A percentile compares a stretch with the other conserved stretches of the same genome.
phyloP scores from a whole-genome alignment of 2,797 vertebrate species.

The Nothura maculosa region DNA sequence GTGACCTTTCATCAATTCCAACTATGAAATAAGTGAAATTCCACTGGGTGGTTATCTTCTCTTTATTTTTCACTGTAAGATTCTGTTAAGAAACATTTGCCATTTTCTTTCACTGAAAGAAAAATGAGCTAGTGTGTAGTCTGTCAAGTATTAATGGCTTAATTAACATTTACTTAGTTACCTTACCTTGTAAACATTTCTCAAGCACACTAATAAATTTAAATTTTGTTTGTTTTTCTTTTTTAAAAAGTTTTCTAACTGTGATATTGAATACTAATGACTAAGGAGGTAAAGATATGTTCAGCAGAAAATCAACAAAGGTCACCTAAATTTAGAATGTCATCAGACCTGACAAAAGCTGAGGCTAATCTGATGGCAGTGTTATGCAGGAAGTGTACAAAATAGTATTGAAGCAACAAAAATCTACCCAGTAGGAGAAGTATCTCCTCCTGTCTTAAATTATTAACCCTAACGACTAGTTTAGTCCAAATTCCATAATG shows the following conservation, averaged over 20 bases:
- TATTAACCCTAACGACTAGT: neutral
- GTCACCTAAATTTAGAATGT: neutral
- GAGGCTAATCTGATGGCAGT: neutral
- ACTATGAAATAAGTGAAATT: neutral
- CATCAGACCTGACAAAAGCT: neutral
- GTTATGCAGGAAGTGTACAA: neutral
- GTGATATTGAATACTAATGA: neutral
- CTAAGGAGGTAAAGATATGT: accelerated
- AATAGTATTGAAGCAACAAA: neutral
- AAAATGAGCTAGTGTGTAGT: neutral
- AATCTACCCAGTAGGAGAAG: neutral
- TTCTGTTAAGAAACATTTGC: neutral
- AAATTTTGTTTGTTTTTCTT: neutral
- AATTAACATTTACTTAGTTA: conserved; percentile 22
- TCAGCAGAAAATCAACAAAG: neutral
- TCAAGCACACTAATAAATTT: neutral
- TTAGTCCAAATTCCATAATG: neutral
- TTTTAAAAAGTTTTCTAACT: neutral
- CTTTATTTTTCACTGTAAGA: neutral
- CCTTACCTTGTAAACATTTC: neutral
- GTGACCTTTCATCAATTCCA: conserved; percentile 16
- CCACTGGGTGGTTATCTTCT: neutral
- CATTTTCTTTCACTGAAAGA: neutral
- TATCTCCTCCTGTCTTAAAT: neutral
- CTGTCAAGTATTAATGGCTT: conserved; percentile 25